Conservation (phyloP, 2,888 invertebrate genomes). For the Luperina testacea region DNA sequence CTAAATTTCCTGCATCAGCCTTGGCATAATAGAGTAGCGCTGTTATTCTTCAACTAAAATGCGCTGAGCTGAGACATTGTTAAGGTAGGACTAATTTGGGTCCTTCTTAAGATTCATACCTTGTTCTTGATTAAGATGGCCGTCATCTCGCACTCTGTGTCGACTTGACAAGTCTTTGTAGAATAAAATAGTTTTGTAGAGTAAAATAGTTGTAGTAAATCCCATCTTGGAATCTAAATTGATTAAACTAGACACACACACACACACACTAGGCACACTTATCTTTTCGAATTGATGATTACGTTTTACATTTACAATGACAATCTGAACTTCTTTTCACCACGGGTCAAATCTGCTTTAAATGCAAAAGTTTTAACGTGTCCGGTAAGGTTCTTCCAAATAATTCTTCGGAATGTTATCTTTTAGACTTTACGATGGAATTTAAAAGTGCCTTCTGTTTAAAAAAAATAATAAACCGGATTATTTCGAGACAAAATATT, state of each 20-base stretch:
- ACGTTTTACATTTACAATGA: background rate
- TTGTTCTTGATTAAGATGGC: slow-evolving; percentile 23
- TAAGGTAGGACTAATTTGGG: slow-evolving; percentile 8
- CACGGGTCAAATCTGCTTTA: background rate
- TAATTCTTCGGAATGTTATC: background rate
- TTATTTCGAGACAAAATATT: background rate
- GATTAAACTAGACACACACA: too few relatives aligned
- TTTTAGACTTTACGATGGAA: background rate
- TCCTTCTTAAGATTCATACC: slow-evolving; percentile 32
- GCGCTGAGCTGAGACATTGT: background rate
- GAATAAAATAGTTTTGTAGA: too few relatives aligned
- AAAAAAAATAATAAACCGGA: background rate
- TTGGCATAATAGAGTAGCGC: background rate
- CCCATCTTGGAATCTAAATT: background rate
- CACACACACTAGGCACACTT: too few relatives aligned
- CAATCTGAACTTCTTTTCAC: background rate
- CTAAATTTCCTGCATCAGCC: background rate
- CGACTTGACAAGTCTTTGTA: slow-evolving; percentile 32
- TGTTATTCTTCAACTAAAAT: slow-evolving; percentile 15
- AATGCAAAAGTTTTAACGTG: background rate
- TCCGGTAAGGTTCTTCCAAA: background rate
- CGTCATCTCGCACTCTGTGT: background rate
- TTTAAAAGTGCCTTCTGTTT: background rate
- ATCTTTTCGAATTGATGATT: background rate
- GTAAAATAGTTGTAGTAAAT: slow-evolving; percentile 19